These are phyloP conservation scores for Galagoides demidoff DNA, from an alignment of 2,797 vertebrate species.

Conservation along the genomic window DNA sequence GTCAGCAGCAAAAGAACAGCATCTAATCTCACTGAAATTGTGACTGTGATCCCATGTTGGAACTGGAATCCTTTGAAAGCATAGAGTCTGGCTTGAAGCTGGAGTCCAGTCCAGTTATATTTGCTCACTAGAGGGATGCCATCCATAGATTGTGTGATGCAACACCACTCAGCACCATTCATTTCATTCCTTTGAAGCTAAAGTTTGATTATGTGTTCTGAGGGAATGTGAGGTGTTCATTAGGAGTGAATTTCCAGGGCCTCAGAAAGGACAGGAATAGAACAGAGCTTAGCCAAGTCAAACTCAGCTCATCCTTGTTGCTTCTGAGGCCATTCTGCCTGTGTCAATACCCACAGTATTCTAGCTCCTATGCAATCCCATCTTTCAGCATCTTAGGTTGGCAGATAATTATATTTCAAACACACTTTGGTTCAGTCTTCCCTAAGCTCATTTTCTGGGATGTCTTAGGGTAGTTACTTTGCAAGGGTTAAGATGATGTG, in stretches of 20 bases:
- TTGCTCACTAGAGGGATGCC: neutral
- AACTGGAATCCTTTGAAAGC: slow-evolving; percentile 37
- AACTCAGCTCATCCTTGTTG: neutral
- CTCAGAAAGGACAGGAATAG: neutral
- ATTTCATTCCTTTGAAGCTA: neutral
- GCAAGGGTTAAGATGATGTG: neutral
- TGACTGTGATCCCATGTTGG: neutral
- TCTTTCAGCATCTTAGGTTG: neutral
- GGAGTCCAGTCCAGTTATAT: neutral
- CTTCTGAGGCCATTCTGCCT: neutral
- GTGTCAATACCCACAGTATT: neutral
- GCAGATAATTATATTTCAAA: neutral
- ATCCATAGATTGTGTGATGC: neutral
- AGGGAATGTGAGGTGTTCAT: neutral
- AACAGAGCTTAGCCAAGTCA: neutral
- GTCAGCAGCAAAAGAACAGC: neutral
- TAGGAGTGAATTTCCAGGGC: neutral
- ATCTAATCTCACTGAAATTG: neutral
- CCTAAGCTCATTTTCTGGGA: neutral
- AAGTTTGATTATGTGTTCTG: neutral
- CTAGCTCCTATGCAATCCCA: neutral
- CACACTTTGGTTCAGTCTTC: neutral
- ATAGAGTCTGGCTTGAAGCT: neutral
- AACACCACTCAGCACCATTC: neutral
- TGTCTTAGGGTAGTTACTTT: neutral